Base-by-base conservation (phyloP, 2,888 invertebrate species). In the Macaria liturata region DNA sequence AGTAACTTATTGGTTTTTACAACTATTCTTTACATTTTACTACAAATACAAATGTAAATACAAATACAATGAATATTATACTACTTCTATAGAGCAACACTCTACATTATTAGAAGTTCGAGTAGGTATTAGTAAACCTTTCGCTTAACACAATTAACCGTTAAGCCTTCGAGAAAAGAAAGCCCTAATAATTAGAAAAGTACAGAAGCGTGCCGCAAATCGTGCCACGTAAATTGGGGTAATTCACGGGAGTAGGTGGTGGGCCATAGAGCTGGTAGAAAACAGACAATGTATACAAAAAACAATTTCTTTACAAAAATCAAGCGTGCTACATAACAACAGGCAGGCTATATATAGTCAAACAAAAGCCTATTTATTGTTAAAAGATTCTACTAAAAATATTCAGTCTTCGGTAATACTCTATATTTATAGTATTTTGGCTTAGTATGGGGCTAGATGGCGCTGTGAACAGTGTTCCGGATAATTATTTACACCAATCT, bases 201-300 rank as follows among this genome's bases (percentile, higher is more conserved):
- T 60, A 60, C 52, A 59, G 50, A 49, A 59, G 50, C 59, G 59
- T 50, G 55, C 67, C 64, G 54, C 68, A 72, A 70, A 71, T 66
- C 68, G 66, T 66, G 66, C 56, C 59, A 64, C 65, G 64, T 65
- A 73, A 68, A 75, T 68, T 69, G 66, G 64, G 66, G 71, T 73
- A 70, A 73, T 71, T 76, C 68, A 68, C 66, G 56, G 62, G 61
- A 62, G 64, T 62, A 65, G 62, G 62, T 69, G 67, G 66, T 75
- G 5, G 39, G 8, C 9, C 6, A 42, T 42, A n/a, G 42, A 42
- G 42, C 4, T n/a, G 9, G 42, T 8, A 42, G 4, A 42, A 42
- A 4, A 9, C 8, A n/a, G 42, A 42, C 4, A 42, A 7, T 8
- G 39, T 8, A 8, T 39, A 7, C 8, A 39, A 39, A 5, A 0